Evolutionary conservation across 1,140 invertebrate species (phyloP), one percentile per base, ranked within the genome.

Genomic region (Mya arenaria): DNA sequence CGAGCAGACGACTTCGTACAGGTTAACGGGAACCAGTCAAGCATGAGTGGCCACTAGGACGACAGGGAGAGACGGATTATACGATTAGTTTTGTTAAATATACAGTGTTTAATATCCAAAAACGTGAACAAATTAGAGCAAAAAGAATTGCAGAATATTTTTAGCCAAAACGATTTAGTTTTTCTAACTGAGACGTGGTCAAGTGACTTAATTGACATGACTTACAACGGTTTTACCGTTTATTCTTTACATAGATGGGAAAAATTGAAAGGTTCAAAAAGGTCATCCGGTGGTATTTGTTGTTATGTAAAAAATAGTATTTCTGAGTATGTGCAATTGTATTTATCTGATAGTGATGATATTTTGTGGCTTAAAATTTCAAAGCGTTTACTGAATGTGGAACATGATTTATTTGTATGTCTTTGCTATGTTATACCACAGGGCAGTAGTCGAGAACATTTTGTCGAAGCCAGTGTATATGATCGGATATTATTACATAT

Each of bases 391-490:
- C 41, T 36, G 19, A n/a, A 65, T 15, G 25, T 34, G 19, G 1
- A 65, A 23, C 41, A n/a, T 65, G 62, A 65, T 65, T 36, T 65
- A 65, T 65, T 37, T 34, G 5, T 37, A 39, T 65, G 62, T n/a
- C 25, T 65, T n/a, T 65, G 62, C 30, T 65, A 39, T 65, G 34
- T 65, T 37, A 65, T 65, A 10, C 62, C 62, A 5, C 2, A 65
- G n/a, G 62, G 30, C n/a, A 65, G 34, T 65, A 65, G 62, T 28
- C 62, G 62, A 2, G 34, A 34, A 19, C 3, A 65, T 65, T 34
- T 65, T 23, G 4, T 23, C 23, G 6, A 65, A n/a, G 41, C 30
- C 13, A 19, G 17, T n/a, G 62, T 65, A 2, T 65, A 36, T 65
- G 34, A 65, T 65, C 17, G 62, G 41, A 65, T 65, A 6, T 65